These are phyloP conservation scores for Hirtodrosophila cameraria DNA, from an alignment of 2,888 invertebrate species.

Conservation along the genomic window DNA sequence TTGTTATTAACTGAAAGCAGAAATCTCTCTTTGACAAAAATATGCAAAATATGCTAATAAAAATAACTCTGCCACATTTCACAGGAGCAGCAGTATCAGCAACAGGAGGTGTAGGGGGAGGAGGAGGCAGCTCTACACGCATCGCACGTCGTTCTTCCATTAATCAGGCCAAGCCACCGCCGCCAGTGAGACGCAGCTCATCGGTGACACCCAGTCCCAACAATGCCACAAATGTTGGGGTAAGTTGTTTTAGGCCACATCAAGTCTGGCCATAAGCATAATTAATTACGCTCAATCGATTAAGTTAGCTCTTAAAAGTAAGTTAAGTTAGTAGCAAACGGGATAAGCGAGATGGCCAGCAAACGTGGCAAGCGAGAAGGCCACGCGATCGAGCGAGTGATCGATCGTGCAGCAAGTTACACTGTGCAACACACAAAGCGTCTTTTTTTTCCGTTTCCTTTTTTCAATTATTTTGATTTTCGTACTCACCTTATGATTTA, in stretches of 20 bases:
- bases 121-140: slow-evolving; percentile 71
- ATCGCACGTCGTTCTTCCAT: slow-evolving; percentile 84
- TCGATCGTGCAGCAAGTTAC: slow-evolving; percentile 24
- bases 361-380: slow-evolving; percentile 5
- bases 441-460: slow-evolving; percentile 17
- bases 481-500: slow-evolving; percentile 60
- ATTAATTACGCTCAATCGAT: slow-evolving; percentile 16
- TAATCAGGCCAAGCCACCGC: slow-evolving; percentile 88
- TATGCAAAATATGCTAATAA: slow-evolving; percentile 12
- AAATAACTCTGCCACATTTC: slow-evolving; percentile 32
- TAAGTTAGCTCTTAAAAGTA: slow-evolving; percentile 53
- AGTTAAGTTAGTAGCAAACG: slow-evolving; percentile 12
- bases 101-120: slow-evolving; percentile 29
- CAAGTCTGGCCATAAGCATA: background rate
- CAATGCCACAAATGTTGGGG: slow-evolving; percentile 72
- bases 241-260: slow-evolving; percentile 62
- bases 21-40: no score
- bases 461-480: slow-evolving; percentile 42
- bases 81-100: slow-evolving; percentile 54
- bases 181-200: slow-evolving; percentile 93
- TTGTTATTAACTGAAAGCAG: slow-evolving; percentile 45
- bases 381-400: background rate
- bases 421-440: slow-evolving; percentile 20
- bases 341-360: slow-evolving; percentile 6
- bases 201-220: slow-evolving; percentile 85